Percentiles rank a stretch among this genome's conserved stretches.
Evolutionary conservation across 2,113 vertebrate species (phyloP).

Genomic region (Elephantulus edwardii): DNA sequence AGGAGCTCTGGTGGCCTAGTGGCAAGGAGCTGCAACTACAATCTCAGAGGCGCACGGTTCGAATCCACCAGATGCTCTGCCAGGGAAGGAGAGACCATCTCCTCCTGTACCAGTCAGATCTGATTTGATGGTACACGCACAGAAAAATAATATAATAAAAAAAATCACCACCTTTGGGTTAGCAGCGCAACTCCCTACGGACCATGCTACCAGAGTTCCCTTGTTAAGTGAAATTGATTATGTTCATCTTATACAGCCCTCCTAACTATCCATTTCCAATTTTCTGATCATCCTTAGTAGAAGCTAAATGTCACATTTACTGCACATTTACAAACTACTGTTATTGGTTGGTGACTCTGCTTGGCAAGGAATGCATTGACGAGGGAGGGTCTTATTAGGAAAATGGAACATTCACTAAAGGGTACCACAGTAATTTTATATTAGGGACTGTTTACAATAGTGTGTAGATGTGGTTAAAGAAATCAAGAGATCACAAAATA

Average conservation of each 20-base stretch:
- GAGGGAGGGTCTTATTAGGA: not conserved
- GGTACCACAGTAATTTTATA: not conserved
- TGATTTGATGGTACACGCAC: no score
- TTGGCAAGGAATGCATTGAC: not conserved
- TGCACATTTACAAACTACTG: not conserved
- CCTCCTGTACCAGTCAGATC: no score
- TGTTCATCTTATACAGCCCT: not conserved
- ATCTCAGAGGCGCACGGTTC: no score
- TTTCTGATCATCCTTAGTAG: not conserved
- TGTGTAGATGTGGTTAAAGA: not conserved
- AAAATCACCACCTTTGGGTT: no score
- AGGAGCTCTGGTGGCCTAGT: no score
- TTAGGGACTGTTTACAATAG: not conserved
- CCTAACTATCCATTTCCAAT: not conserved
- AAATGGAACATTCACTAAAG: not conserved
- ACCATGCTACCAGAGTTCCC: no score
- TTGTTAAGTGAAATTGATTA: not conserved
- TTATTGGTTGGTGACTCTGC: not conserved
- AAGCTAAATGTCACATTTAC: not conserved
- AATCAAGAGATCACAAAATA: not conserved
- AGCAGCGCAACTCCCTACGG: no score
- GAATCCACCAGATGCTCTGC: no score
- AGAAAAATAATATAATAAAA: no score
- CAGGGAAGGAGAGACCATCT: no score
- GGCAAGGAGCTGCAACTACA: no score